Evolutionary conservation across 2,888 invertebrate species (phyloP).

Genomic region (Gryllus longicercus): DNA sequence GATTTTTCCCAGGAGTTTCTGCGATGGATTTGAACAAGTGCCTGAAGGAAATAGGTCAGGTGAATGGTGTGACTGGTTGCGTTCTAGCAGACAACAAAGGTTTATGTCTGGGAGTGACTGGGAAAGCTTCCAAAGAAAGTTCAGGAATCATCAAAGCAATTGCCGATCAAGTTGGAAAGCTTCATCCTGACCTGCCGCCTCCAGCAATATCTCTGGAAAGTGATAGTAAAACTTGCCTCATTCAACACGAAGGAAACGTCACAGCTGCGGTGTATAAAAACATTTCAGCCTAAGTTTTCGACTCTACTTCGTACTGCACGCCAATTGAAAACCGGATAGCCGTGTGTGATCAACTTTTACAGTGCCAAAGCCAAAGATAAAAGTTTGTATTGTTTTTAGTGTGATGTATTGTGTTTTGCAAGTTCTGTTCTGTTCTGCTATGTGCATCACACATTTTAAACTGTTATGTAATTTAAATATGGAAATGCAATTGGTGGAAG

Average conservation of each 20-base stretch:
- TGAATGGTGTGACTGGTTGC: slow-evolving; percentile 19
- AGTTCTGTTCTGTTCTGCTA: too few species aligned
- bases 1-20: not conserved
- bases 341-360: too few species aligned
- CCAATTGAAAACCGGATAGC: too few species aligned
- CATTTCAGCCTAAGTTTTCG: too few species aligned
- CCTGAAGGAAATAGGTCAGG: slow-evolving; percentile 11
- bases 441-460: too few species aligned
- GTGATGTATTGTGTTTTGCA: too few species aligned
- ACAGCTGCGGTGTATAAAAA: slow-evolving; percentile 22
- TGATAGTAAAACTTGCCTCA: slow-evolving; percentile 19
- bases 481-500: too few species aligned
- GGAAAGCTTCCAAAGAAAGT: not conserved
- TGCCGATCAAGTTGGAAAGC: slow-evolving; percentile 6
- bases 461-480: too few species aligned
- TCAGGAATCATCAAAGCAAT: slow-evolving; percentile 20
- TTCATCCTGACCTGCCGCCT: not conserved
- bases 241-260: slow-evolving; percentile 18
- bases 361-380: too few species aligned
- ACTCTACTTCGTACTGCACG: too few species aligned
- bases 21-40: not conserved
- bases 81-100: slow-evolving; percentile 11
- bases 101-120: slow-evolving; percentile 19
- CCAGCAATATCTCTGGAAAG: slow-evolving; percentile 19
- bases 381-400: too few species aligned